A percentile compares a stretch with the other conserved stretches of the same genome.
These are phyloP conservation scores for Datnioides undecimradiatus DNA, from an alignment of 2,113 vertebrate genomes.

Conservation along the genomic window DNA sequence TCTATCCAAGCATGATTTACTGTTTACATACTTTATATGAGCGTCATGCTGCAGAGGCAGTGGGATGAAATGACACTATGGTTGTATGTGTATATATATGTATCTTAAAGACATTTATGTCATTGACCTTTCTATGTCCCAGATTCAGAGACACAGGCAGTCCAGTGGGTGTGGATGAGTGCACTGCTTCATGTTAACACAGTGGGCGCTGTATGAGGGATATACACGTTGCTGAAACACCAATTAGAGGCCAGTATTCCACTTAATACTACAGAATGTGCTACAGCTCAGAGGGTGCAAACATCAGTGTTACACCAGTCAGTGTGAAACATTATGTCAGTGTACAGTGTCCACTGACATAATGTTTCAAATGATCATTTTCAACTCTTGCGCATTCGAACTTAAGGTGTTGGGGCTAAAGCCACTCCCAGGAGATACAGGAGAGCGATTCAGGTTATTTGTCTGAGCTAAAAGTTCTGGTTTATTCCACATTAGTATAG, in stretches of 20 bases:
- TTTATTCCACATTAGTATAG: too few species aligned
- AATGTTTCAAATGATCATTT: not conserved
- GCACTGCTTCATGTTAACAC: not conserved
- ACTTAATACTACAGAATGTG: not conserved
- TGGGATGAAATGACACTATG: not conserved
- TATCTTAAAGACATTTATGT: too few species aligned
- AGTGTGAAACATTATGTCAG: too few species aligned
- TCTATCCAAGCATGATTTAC: too few species aligned
- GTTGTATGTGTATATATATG: too few species aligned
- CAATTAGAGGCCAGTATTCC: constrained; percentile 7
- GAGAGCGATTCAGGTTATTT: too few species aligned
- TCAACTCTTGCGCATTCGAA: not conserved
- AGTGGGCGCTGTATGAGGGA: too few species aligned
- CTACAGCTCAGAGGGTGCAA: not conserved
- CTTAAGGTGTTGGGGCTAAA: not conserved
- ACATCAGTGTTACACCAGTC: not conserved
- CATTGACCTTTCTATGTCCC: too few species aligned
- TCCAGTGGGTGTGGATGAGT: not conserved
- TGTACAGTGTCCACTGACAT: not conserved
- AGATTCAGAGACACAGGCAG: too few species aligned
- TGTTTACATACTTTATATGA: not conserved
- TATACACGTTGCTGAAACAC: not conserved
- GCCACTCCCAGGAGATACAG: not conserved
- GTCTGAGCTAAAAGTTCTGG: not conserved
- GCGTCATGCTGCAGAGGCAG: not conserved